These are phyloP conservation scores for Heliconius hewitsoni DNA, from an alignment of 1,140 invertebrate genomes.

Conservation along the genomic window DNA sequence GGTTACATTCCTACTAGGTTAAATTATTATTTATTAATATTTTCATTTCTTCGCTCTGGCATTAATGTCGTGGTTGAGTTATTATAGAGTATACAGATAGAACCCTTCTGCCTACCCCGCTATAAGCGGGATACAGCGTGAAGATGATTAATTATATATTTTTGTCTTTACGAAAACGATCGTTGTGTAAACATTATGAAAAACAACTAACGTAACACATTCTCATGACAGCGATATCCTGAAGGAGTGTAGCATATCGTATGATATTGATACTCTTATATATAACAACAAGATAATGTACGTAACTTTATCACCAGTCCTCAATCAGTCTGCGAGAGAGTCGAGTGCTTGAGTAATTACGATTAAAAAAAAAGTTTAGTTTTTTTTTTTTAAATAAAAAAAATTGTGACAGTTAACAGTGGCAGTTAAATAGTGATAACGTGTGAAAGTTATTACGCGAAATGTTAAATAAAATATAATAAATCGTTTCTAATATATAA, in stretches of 20 bases:
- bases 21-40: no score
- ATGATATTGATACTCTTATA: constrained; percentile 29
- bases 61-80: no score
- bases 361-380: background rate
- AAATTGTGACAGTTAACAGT: constrained; percentile 7
- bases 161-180: no score
- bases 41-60: no score
- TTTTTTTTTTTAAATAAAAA: constrained; percentile 8
- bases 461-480: background rate
- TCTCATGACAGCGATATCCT: constrained; percentile 8
- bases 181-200: background rate
- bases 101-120: no score
- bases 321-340: constrained; percentile 21
- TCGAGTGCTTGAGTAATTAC: constrained; percentile 26
- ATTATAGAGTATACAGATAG: no score
- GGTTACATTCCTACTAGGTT: no score
- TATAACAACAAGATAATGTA: constrained; percentile 30
- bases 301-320: constrained; percentile 29
- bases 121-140: no score
- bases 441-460: background rate
- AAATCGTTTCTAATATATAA: background rate
- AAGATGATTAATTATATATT: no score
- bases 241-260: constrained; percentile 16
- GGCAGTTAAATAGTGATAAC: constrained; percentile 1
- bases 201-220: background rate